Conservation (phyloP, 1,140 invertebrate genomes). For the Kradibia gibbosae region DNA sequence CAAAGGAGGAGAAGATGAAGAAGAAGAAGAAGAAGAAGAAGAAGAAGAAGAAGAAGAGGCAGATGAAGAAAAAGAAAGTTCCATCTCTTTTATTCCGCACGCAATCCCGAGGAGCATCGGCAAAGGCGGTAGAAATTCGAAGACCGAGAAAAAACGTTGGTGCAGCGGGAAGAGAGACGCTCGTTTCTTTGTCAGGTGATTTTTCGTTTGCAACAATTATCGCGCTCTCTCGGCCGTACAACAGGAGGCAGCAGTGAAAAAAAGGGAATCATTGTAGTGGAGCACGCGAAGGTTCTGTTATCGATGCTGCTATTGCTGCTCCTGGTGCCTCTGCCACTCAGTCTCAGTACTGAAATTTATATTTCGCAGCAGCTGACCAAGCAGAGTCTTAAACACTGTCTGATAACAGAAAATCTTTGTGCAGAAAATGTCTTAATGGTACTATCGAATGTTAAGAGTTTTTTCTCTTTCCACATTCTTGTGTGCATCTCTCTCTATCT, state of each 20-base stretch:
- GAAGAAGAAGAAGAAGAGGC: neutral
- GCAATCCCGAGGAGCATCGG: neutral
- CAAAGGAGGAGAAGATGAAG: too few relatives aligned
- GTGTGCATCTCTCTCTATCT: too few relatives aligned
- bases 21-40: constrained; percentile 1
- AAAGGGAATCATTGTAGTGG: neutral
- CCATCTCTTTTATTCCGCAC: constrained; percentile 37
- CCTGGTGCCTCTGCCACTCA: neutral
- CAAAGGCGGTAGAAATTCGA: neutral
- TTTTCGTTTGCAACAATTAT: constrained; percentile 47
- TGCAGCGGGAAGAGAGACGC: neutral
- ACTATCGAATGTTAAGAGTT: neutral
- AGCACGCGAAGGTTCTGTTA: constrained; percentile 47
- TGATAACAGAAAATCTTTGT: neutral
- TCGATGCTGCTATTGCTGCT: constrained; percentile 5
- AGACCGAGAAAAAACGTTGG: neutral
- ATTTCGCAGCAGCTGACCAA: constrained; percentile 3
- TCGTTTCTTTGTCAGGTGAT: constrained; percentile 29
- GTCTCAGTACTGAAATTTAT: constrained; percentile 9
- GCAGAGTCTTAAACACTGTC: neutral
- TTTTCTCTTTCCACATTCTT: neutral
- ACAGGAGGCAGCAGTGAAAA: neutral
- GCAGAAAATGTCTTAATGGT: constrained; percentile 1
- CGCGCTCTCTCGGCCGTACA: constrained; percentile 15
- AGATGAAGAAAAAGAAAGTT: constrained; percentile 1